Evolutionary conservation across 2,113 vertebrate genomes (phyloP).

Genomic region (Micronycteris hirsuta): DNA sequence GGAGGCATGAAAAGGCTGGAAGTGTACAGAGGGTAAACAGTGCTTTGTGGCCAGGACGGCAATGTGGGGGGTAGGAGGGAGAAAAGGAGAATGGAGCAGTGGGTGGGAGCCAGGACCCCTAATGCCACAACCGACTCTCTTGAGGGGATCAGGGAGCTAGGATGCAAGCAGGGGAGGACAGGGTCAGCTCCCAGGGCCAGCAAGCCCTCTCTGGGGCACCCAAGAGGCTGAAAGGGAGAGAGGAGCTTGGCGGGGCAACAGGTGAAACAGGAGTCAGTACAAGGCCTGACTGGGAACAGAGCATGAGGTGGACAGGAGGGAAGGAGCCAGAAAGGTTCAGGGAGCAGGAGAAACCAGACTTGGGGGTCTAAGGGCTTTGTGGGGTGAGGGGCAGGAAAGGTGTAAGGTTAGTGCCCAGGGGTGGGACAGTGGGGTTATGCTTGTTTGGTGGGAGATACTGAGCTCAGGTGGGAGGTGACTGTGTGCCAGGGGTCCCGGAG

Average conservation of each 20-base stretch:
- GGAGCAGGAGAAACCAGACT: background rate
- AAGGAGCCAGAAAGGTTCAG: background rate
- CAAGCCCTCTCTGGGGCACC: background rate
- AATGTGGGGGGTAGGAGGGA: background rate
- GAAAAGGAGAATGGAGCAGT: background rate
- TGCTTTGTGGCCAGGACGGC: background rate
- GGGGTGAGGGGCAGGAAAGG: background rate
- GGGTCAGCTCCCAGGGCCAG: background rate
- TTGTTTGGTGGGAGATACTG: background rate
- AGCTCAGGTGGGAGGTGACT: background rate
- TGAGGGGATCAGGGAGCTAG: background rate
- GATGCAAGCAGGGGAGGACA: background rate
- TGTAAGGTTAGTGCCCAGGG: background rate
- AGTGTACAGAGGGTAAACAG: background rate
- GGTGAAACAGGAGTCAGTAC: background rate
- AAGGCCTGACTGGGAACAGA: background rate
- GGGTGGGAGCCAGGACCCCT: background rate
- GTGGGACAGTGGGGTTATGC: fast-evolving
- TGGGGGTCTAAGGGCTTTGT: background rate
- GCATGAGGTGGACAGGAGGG: background rate
- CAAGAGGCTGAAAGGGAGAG: background rate
- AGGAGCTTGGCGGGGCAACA: background rate
- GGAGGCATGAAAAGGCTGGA: background rate
- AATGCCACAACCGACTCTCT: background rate
- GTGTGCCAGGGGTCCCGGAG: background rate